Base-by-base conservation (phyloP, 2,888 invertebrate species). In the Lomographa bimaculata region DNA sequence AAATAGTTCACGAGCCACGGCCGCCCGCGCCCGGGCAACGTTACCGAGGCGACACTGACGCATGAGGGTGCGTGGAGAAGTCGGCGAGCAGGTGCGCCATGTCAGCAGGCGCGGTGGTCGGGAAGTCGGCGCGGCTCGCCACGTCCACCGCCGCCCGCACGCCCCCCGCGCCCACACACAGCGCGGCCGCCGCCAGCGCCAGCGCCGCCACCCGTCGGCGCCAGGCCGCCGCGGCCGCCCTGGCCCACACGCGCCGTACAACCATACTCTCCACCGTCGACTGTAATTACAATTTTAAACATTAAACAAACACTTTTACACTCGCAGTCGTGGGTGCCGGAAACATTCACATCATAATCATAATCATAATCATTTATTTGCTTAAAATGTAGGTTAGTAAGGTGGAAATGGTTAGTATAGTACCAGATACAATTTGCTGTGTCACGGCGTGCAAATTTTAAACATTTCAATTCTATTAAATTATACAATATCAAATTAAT, bases 31-130 rank as follows among this genome's bases (percentile, higher is more conserved):
- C 28, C 68, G 33, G 0, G 57, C 64, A 1, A 73, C 72, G 55
- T 16, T 12, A 9, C 32, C 3, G 8, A 20, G 14, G 17, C 5
- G 17, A 28, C 43, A 28, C 33, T 6, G 44, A 54, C 35, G 8
- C 53, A 3, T 56, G 60, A 19, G 71, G 65, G 29, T 74, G 67
- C 38, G 72, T 59, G 57, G 53, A 35, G 45, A 76, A 76, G 62
- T 79, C 80, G 2, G 80, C 76, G 33, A 81, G 75, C 43, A 57
- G 61, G 46, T 74, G 72, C 37, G 75, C 73, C 17, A 75, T 56
- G 21, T 46, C 37, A 4, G 40, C 38, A 36, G 55, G 50, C 16
- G 40, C 39, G 14, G 45, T 34, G 36, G 53, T 54, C 50, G 59
- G 41, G 50, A 46, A 56, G 23, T 29, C 21, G 19, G 30, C 23